Conservation (phyloP, 2,888 invertebrate species). For the Aphidius colemani region DNA sequence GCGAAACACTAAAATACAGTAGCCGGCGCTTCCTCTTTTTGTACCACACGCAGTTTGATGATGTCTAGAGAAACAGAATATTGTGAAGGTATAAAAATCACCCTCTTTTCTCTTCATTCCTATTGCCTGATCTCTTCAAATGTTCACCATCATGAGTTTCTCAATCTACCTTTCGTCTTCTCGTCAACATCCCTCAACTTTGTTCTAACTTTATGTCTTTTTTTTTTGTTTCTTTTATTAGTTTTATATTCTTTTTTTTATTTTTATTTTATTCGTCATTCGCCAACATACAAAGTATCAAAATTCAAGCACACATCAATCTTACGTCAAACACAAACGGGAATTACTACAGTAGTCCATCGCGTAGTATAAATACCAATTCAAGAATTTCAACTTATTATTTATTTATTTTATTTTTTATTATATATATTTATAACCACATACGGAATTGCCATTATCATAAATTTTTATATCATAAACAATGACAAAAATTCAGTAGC, state of each 20-base stretch:
- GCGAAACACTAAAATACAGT: conserved; percentile 12
- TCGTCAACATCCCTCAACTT: conserved; percentile 22
- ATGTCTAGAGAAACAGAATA: background rate
- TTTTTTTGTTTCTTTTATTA: conserved; percentile 19
- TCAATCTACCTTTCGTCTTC: conserved; percentile 5
- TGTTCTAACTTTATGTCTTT: conserved; percentile 6
- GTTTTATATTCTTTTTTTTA: conserved; percentile 13
- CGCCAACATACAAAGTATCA: conserved; percentile 14
- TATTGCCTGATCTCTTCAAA: conserved; percentile 4
- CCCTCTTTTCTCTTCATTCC: conserved; percentile 14
- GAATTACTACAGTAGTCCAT: conserved; percentile 47
- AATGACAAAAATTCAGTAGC: too few species aligned
- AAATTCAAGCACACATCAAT: conserved; percentile 51
- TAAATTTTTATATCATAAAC: too few species aligned
- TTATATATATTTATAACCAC: background rate
- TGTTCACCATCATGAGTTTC: background rate
- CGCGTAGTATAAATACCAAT: conserved; percentile 53
- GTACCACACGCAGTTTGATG: conserved; percentile 16
- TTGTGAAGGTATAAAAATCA: background rate
- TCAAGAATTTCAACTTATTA: conserved; percentile 28
- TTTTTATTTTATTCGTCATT: background rate
- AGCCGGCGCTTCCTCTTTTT: conserved; percentile 26
- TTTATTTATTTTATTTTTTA: conserved; percentile 17
- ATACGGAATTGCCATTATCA: background rate
- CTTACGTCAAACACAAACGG: conserved; percentile 55